Evolutionary conservation across 37 sponge, comb jelly and placozoan genomes (phyloP).

Genomic region (Geodia barretti): DNA sequence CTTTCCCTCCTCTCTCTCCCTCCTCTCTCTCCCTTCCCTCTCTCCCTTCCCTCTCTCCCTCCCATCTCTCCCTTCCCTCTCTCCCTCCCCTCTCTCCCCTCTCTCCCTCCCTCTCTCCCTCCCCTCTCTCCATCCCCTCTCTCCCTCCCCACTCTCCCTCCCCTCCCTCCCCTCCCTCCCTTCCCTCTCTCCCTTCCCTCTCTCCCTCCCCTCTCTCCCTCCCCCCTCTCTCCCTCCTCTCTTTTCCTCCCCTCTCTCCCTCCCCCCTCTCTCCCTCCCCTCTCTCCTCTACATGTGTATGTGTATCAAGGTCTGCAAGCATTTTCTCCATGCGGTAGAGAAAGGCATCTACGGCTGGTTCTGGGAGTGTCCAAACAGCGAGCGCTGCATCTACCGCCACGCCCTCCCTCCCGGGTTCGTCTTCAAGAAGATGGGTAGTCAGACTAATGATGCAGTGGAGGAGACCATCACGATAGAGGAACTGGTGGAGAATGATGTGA

Average conservation of each 20-base stretch:
- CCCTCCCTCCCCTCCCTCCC: background rate
- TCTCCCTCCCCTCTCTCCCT: too few species aligned
- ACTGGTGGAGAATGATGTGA: slow-evolving; percentile 90
- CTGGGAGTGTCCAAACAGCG: slow-evolving; percentile 97
- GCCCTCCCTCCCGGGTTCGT: slow-evolving; percentile 98
- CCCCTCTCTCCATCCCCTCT: too few species aligned
- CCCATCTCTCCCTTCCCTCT: too few species aligned
- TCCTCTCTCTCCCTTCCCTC: background rate
- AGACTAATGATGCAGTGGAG: slow-evolving; percentile 70
- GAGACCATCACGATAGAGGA: slow-evolving; percentile 86
- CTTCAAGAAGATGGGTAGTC: slow-evolving; percentile 78
- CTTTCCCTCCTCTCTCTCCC: background rate
- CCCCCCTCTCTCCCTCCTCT: too few species aligned
- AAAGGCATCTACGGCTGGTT: slow-evolving; percentile 99
- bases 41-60: background rate
- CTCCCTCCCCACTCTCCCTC: background rate
- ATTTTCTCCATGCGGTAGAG: slow-evolving; percentile 97
- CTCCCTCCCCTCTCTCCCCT: background rate
- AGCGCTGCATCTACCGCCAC: slow-evolving; percentile 95
- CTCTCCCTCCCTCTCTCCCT: background rate
- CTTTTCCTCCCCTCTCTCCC: background rate
- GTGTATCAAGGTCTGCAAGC: slow-evolving; percentile 98
- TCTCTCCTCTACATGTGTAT: too few species aligned
- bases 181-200: background rate
- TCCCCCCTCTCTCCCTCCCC: too few species aligned